Percentiles rank a stretch among this genome's conserved stretches.
Conservation (phyloP, 2,113 vertebrate genomes). For the Otocyon megalotis region DNA sequence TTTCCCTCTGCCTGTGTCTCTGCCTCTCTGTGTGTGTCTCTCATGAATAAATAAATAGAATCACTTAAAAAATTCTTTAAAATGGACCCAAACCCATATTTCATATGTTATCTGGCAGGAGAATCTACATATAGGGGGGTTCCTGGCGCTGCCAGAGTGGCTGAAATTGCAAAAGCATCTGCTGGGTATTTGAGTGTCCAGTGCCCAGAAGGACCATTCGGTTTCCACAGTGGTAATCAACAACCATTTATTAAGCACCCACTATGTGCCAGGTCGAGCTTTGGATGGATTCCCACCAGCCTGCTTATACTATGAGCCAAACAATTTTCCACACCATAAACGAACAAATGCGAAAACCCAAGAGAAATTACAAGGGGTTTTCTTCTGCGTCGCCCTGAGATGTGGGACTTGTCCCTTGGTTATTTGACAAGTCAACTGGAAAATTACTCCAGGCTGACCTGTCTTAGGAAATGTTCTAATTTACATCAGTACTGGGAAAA, state of each 20-base stretch:
- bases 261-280: background rate
- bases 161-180: background rate
- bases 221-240: background rate
- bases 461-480: conserved; percentile 69
- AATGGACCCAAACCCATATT: background rate
- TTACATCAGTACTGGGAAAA: conserved; percentile 45
- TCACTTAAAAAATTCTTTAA: background rate
- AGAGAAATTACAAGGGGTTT: conserved; percentile 50
- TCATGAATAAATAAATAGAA: no score
- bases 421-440: conserved; percentile 64
- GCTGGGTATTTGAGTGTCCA: background rate
- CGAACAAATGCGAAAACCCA: conserved; percentile 13
- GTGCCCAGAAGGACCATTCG: background rate
- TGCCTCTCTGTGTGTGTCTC: no score
- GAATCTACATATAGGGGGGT: background rate
- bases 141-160: background rate
- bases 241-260: conserved; percentile 2
- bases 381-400: conserved; percentile 17
- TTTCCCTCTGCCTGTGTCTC: no score
- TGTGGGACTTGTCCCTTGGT: conserved; percentile 52
- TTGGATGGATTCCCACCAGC: background rate
- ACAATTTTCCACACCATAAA: conserved; percentile 61
- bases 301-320: background rate
- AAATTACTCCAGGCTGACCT: conserved; percentile 72
- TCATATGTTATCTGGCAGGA: background rate